Conservation (phyloP, 2,113 vertebrate species). For the Struthio camelus region DNA sequence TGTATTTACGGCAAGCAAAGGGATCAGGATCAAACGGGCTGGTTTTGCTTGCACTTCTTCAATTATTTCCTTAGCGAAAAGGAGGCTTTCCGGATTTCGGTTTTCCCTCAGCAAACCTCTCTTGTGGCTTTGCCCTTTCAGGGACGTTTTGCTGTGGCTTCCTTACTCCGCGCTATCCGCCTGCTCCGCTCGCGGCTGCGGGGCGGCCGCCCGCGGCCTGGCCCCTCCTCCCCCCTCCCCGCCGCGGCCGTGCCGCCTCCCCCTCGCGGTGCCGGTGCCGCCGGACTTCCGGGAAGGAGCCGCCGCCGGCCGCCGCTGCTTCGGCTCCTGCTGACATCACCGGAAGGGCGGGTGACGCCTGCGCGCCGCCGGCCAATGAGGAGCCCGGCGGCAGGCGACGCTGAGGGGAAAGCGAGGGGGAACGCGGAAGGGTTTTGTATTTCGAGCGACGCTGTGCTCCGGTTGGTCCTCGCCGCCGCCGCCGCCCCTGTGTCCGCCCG, state of each 20-base stretch:
- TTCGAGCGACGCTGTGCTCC: background rate
- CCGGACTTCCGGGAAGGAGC: too few species aligned
- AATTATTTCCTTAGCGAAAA: background rate
- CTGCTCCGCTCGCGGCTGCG: too few species aligned
- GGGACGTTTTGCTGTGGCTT: too few species aligned
- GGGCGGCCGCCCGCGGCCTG: background rate
- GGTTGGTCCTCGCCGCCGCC: rapidly evolving
- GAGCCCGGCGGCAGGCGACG: background rate
- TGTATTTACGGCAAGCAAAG: background rate
- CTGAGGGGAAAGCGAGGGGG: background rate
- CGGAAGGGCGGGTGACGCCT: background rate
- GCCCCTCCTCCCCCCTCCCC: too few species aligned
- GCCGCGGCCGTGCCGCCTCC: too few species aligned
- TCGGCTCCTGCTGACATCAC: background rate
- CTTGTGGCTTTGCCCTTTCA: background rate
- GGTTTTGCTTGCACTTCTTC: rapidly evolving
- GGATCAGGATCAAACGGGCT: background rate
- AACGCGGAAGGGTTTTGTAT: slow-evolving; percentile 5
- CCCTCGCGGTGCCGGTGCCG: too few species aligned
- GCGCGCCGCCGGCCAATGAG: background rate
- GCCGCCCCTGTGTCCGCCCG: rapidly evolving
- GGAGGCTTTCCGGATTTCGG: rapidly evolving
- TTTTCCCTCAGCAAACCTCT: rapidly evolving
- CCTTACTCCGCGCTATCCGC: background rate
- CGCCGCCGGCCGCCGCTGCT: too few species aligned